These are phyloP conservation scores for Turritopsis dohrnii DNA, from an alignment of 30 jellyfish, hydroid and myxozoan genomes.

Conservation along the genomic window DNA sequence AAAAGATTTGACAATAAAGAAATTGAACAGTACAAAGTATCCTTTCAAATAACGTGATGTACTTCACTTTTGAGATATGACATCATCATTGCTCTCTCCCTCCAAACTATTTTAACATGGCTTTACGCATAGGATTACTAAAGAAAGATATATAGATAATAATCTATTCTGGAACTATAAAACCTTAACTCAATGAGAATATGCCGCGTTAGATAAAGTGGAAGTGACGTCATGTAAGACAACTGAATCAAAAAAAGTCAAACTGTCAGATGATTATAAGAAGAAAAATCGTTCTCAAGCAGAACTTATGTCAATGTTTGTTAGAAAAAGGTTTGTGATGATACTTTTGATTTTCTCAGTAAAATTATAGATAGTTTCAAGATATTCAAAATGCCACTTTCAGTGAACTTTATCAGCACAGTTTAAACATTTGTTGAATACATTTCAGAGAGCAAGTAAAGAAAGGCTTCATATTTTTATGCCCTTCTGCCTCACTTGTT, in stretches of 20 bases:
- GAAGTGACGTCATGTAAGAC: background rate
- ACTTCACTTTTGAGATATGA: background rate
- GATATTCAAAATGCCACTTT: too few species aligned
- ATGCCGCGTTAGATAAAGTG: background rate
- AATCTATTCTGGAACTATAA: too few species aligned
- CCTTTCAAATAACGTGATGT: conserved; percentile 22
- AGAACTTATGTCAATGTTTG: background rate
- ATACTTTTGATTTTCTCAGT: background rate
- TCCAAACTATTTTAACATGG: too few species aligned
- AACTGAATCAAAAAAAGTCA: background rate
- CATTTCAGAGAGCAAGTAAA: too few species aligned
- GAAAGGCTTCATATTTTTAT: too few species aligned
- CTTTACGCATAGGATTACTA: too few species aligned
- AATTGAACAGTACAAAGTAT: conserved; percentile 64
- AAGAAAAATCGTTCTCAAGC: background rate
- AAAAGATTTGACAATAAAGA: conserved; percentile 64
- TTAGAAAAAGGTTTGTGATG: background rate
- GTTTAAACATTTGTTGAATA: too few species aligned
- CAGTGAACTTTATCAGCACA: too few species aligned
- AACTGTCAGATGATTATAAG: background rate
- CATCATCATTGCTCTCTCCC: too few species aligned
- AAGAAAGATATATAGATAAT: too few species aligned
- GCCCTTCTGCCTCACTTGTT: background rate
- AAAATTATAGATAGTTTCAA: too few species aligned
- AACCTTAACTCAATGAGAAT: background rate